Evolutionary conservation across 2,797 vertebrate species (phyloP).

Genomic region (Arrhamphus sclerolepis): DNA sequence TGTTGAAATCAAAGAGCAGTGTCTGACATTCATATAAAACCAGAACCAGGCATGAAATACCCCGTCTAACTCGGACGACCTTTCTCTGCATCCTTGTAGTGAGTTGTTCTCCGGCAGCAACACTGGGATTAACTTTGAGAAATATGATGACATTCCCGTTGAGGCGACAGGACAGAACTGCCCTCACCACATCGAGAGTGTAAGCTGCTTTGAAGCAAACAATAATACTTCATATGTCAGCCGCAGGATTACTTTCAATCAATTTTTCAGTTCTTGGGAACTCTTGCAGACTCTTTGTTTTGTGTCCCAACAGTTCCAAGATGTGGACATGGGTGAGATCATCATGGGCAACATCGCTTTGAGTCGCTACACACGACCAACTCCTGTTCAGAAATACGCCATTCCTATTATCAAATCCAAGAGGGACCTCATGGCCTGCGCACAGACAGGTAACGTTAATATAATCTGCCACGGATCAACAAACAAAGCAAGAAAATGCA

Average conservation of each 20-base stretch:
- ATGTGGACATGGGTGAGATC: slow-evolving; percentile 96
- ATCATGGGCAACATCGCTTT: slow-evolving; percentile 94
- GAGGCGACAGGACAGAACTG: slow-evolving; percentile 94
- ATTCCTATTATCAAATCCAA: slow-evolving; percentile 97
- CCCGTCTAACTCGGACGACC: not conserved
- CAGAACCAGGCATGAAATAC: not conserved
- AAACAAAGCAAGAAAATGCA: too few species aligned
- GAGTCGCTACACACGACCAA: slow-evolving; percentile 92
- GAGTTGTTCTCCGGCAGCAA: slow-evolving; percentile 95
- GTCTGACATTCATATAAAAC: too few species aligned
- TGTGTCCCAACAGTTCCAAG: slow-evolving; percentile 85
- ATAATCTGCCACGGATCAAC: not conserved
- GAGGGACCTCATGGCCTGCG: slow-evolving; percentile 97
- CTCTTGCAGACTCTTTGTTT: not conserved
- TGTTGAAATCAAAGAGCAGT: too few species aligned
- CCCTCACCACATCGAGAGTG: slow-evolving; percentile 94
- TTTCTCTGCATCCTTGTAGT: slow-evolving; percentile 60
- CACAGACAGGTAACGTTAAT: slow-evolving; percentile 87
- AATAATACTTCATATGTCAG: not conserved
- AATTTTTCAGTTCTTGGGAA: not conserved
- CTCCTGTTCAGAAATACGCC: slow-evolving; percentile 97
- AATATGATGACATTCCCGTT: slow-evolving; percentile 98
- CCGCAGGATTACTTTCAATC: too few species aligned
- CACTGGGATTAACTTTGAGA: slow-evolving; percentile 98
- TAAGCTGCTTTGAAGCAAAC: slow-evolving; percentile 70